Conservation (phyloP, 2,888 invertebrate species). For the Sinohyriopsis cumingii region DNA sequence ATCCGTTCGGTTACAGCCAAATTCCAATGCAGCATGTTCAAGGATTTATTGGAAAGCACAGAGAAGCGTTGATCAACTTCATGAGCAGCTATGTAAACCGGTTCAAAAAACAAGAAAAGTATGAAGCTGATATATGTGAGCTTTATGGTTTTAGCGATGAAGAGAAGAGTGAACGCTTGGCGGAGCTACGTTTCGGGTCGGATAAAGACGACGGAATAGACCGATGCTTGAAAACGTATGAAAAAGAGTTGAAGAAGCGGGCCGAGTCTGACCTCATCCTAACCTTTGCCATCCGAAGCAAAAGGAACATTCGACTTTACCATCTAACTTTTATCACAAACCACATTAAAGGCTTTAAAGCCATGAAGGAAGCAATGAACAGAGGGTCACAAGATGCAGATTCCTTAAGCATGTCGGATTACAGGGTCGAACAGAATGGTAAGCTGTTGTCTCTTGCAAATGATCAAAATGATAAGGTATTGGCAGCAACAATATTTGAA, state of each 20-base stretch:
- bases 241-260: background rate
- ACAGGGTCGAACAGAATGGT: slow-evolving; percentile 1
- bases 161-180: no score
- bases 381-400: slow-evolving; percentile 4
- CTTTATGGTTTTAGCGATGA: background rate
- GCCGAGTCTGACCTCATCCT: background rate
- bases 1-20: slow-evolving; percentile 15
- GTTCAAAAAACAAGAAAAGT: background rate
- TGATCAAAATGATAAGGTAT: background rate
- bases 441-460: slow-evolving; percentile 4
- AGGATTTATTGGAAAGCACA: slow-evolving; percentile 6
- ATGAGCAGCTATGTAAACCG: slow-evolving; percentile 10
- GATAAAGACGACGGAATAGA: no score
- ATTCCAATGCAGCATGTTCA: slow-evolving; percentile 8
- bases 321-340: slow-evolving; percentile 10
- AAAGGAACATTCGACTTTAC: slow-evolving; percentile 4
- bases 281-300: slow-evolving; percentile 6
- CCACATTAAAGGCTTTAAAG: slow-evolving; percentile 6
- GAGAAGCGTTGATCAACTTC: slow-evolving; percentile 14
- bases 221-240: no score
- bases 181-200: no score
- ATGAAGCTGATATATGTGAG: background rate
- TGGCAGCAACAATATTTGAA: slow-evolving; percentile 10
- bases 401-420: slow-evolving; percentile 9
- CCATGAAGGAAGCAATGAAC: slow-evolving; percentile 15